Base-by-base conservation (phyloP, 2,888 invertebrate species). In the Eupithecia centaureata region DNA sequence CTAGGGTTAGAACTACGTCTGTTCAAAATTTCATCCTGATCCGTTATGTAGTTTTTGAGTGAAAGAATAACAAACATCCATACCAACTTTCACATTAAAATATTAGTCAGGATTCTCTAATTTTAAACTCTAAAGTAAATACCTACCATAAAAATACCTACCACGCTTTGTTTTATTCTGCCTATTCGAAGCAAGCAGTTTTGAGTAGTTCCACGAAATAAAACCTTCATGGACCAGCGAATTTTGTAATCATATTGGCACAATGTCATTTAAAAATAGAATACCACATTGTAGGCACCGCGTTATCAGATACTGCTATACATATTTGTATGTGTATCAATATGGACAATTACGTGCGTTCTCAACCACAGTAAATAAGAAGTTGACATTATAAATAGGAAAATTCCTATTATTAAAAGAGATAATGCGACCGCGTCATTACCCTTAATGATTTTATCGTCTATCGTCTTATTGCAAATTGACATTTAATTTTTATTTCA, bases 401-500 rank as follows among this genome's bases (percentile, higher is more conserved):
- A 92, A 88, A 87, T 92, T 92, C 92, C 92, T 85, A 86, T 86
- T 83, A 87, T 86, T 87, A 84, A 77, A 76, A 78, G 76, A 84
- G 82, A 82, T 83, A 82, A 83, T 80, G 76, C 79, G 83, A 85
- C 82, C 65, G 71, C 75, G 74, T 80, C 83, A 79, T 89, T 90
- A 90, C 85, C 92, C 92, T 84, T 81, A 85, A 88, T 75, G 78
- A 22, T 57, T 67, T 81, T 85, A 84, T 82, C 78, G 81, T 80
- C 80, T 81, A 42, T 10, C 42, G 22, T 47, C 47, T 47, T 79
- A 82, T 87, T 83, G 88, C 89, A 89, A 91, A 90, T 89, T 81
- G 84, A 75, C 73, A 87, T 87, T 89, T 88, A 88, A 91, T 88
- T 75, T 70, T 56, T 77, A 77, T 72, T 74, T 77, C 80, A 76